Conservation (phyloP, 2,888 invertebrate species). For the Chalcosyrphus nemorum region DNA sequence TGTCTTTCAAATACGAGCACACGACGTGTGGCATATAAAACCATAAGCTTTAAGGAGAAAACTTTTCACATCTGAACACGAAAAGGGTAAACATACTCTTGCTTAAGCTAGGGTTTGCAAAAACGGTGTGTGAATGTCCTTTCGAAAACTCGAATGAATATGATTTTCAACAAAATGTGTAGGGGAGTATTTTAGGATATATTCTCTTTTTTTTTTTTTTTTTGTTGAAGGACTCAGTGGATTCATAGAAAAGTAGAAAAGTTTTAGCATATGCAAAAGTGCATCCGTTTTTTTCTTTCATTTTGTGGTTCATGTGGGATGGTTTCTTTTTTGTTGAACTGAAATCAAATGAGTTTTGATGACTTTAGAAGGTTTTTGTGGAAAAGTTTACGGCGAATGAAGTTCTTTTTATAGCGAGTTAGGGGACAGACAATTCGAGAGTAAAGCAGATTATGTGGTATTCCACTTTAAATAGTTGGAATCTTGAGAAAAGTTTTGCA, state of each 20-base stretch:
- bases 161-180: slow-evolving; percentile 17
- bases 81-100: slow-evolving; percentile 10
- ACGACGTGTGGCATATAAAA: slow-evolving; percentile 25
- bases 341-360: not conserved
- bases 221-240: not conserved
- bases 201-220: not conserved
- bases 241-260: slow-evolving; percentile 4
- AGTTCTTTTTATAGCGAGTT: not conserved
- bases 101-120: slow-evolving; percentile 1
- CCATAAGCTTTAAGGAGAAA: slow-evolving; percentile 13
- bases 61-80: slow-evolving; percentile 19
- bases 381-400: not conserved
- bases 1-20: slow-evolving; percentile 37
- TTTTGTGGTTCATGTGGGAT: slow-evolving; percentile 17
- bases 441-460: too few relatives aligned
- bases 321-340: not conserved
- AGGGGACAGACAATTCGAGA: not conserved
- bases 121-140: not conserved
- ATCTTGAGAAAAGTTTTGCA: too few relatives aligned
- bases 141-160: slow-evolving; percentile 22
- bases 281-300: slow-evolving; percentile 4
- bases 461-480: too few relatives aligned
- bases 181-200: too few relatives aligned
- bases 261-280: slow-evolving; percentile 3
- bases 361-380: not conserved